Conservation (phyloP, 2,113 vertebrate species). For the Lates calcarifer region DNA sequence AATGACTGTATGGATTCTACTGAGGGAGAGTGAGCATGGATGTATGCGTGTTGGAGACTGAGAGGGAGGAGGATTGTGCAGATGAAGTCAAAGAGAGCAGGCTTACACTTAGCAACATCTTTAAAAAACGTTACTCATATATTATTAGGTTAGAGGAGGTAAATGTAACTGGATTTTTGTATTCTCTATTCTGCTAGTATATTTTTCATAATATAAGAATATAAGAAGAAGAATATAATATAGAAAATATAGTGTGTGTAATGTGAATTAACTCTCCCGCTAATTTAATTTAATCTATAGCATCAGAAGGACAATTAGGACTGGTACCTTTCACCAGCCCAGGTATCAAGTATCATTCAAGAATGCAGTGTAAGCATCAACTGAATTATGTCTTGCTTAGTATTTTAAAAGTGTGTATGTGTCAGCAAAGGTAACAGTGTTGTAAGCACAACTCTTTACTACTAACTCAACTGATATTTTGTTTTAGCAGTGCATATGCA, state of each 20-base stretch:
- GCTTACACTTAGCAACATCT: background rate
- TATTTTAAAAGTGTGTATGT: slow-evolving; percentile 10
- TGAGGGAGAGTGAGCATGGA: background rate
- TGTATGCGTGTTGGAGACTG: background rate
- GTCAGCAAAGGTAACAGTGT: slow-evolving; percentile 28
- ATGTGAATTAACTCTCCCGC: background rate
- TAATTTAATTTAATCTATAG: background rate
- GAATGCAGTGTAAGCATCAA: background rate
- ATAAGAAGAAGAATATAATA: too few relatives aligned
- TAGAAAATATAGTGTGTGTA: background rate
- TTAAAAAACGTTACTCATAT: background rate
- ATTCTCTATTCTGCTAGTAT: background rate
- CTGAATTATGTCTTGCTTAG: background rate
- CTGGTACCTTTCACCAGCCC: background rate
- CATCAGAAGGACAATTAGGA: background rate
- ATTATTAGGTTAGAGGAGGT: background rate
- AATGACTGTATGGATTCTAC: slow-evolving; percentile 61
- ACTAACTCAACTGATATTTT: background rate
- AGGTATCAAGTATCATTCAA: background rate
- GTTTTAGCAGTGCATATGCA: background rate
- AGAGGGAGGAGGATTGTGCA: background rate
- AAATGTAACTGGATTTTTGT: background rate
- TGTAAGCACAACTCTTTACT: background rate
- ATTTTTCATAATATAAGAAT: background rate
- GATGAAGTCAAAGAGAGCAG: slow-evolving; percentile 3